Conservation (phyloP, 2,888 invertebrate species). For the Lissonota sp. region DNA sequence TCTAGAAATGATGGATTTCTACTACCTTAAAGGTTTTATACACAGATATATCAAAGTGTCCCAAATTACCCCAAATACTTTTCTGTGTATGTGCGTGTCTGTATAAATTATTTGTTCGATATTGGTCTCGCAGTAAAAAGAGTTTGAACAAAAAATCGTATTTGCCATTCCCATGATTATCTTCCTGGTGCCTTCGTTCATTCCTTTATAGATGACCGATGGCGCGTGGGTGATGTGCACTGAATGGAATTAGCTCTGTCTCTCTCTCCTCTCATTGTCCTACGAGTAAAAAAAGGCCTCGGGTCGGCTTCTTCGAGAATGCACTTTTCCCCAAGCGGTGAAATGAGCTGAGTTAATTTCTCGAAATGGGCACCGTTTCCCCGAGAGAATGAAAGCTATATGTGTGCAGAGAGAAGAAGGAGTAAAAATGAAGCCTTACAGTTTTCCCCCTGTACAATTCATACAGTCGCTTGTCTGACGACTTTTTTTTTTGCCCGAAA, state of each 20-base stretch:
- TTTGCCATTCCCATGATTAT: constrained; percentile 82
- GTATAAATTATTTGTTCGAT: constrained; percentile 74
- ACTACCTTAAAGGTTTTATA: too few relatives aligned
- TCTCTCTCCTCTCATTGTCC: constrained; percentile 4
- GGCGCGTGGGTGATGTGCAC: constrained; percentile 56
- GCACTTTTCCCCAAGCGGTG: constrained; percentile 75
- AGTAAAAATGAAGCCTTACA: constrained; percentile 52
- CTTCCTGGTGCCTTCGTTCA: constrained; percentile 65
- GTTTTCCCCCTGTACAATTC: constrained; percentile 5
- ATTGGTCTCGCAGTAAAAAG: constrained; percentile 67
- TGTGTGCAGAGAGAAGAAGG: constrained; percentile 49
- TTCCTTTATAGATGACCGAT: constrained; percentile 78
- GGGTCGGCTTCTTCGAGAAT: constrained; percentile 70
- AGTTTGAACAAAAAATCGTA: constrained; percentile 73
- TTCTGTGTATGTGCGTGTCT: background rate
- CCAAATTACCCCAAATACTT: too few relatives aligned
- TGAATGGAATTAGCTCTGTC: constrained; percentile 47
- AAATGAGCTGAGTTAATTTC: constrained; percentile 81
- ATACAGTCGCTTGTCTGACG: constrained; percentile 27
- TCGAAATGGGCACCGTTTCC: constrained; percentile 33
- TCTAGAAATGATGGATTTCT: too few relatives aligned
- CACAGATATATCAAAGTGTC: too few relatives aligned
- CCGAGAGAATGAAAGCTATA: constrained; percentile 29
- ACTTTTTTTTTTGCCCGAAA: constrained; percentile 30
- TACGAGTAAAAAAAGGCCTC: constrained; percentile 36